Conservation (phyloP, 2,113 vertebrate genomes). For the Rhodinocichla rosea region DNA sequence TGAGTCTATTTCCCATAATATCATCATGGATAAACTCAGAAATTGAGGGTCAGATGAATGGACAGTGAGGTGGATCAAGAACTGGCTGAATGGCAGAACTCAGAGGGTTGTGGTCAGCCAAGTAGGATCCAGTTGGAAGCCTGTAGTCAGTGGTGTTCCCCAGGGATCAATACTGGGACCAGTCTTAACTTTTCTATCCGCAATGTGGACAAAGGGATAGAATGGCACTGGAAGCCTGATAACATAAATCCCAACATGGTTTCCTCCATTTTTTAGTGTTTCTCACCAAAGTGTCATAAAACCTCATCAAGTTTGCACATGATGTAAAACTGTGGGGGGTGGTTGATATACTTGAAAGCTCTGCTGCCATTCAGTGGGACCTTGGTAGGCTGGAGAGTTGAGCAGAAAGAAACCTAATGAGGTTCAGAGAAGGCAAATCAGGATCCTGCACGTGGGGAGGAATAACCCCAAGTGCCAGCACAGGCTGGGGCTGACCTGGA, state of each 20-base stretch:
- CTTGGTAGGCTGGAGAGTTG: too few relatives aligned
- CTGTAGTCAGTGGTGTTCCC: background rate
- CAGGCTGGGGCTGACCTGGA: background rate
- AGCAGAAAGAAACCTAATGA: background rate
- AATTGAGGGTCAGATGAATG: background rate
- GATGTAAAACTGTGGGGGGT: too few relatives aligned
- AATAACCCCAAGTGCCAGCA: background rate
- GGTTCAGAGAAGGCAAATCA: background rate
- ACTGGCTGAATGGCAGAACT: background rate
- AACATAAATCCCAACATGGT: background rate
- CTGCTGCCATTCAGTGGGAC: background rate
- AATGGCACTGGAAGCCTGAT: background rate
- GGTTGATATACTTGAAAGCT: background rate
- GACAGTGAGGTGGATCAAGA: background rate
- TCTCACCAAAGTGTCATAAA: background rate
- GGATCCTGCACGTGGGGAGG: background rate
- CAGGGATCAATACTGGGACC: background rate
- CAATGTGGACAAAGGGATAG: background rate
- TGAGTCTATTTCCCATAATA: background rate
- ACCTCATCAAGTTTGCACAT: background rate
- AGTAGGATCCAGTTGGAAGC: background rate
- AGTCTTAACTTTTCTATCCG: background rate
- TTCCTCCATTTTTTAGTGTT: background rate
- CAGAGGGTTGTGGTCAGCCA: rapidly evolving
- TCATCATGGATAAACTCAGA: background rate